phyloP scores from a whole-genome alignment of 2,113 vertebrate genomes.

The Pardalotus punctatus region DNA sequence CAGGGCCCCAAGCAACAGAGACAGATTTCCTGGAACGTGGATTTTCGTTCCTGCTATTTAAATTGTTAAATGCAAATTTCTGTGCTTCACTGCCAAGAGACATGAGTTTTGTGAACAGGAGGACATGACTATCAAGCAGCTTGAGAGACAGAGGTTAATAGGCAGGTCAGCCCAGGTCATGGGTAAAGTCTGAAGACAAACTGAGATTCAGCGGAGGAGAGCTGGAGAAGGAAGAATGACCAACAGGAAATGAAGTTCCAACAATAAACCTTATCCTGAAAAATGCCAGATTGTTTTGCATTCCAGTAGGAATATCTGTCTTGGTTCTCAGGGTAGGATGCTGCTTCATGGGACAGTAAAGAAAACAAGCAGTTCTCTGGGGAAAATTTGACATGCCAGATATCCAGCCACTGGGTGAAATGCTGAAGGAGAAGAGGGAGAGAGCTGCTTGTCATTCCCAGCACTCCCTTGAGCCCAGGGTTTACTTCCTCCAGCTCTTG shows the following conservation, averaged over 20 bases:
- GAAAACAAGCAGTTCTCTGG: slow-evolving; percentile 16
- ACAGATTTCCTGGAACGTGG: neutral
- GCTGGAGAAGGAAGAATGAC: neutral
- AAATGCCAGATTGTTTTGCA: slow-evolving; percentile 55
- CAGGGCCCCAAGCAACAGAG: neutral
- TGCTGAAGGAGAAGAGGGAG: neutral
- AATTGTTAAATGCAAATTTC: neutral
- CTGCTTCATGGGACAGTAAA: neutral
- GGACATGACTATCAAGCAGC: neutral
- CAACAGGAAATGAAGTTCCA: slow-evolving; percentile 54
- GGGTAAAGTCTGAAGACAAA: slow-evolving; percentile 22
- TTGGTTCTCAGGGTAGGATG: slow-evolving; percentile 31
- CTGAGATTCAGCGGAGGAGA: neutral
- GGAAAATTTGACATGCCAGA: neutral
- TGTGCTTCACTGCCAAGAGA: neutral
- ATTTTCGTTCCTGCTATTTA: neutral
- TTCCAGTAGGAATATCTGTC: slow-evolving; percentile 24
- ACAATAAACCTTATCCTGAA: slow-evolving; percentile 45
- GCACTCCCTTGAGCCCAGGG: neutral
- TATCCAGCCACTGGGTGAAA: neutral
- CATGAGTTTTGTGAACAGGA: neutral
- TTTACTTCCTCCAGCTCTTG: neutral
- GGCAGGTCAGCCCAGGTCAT: slow-evolving; percentile 36
- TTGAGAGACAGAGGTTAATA: neutral
- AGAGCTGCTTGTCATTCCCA: neutral